Evolutionary conservation across 2,797 vertebrate species (phyloP).

Genomic region (Trichosurus vulpecula): DNA sequence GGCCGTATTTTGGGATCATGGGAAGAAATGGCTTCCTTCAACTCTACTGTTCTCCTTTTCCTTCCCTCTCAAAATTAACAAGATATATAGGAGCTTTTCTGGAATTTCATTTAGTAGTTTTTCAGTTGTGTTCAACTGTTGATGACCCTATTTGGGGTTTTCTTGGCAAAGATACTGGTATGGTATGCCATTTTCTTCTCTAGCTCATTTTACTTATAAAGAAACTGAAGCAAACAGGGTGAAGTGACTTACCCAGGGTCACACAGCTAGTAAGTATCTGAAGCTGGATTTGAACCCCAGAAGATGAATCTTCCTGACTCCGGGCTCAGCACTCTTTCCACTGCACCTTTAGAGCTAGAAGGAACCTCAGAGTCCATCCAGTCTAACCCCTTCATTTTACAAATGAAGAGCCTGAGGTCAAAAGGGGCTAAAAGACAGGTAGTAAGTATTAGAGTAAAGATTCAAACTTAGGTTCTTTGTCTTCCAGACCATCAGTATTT

Average conservation of each 20-base stretch:
- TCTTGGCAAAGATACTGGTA: neutral
- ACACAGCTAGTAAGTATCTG: too few species aligned
- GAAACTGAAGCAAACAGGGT: neutral
- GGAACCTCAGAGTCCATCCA: neutral
- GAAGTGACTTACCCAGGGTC: too few species aligned
- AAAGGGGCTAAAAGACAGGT: neutral
- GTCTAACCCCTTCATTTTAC: neutral
- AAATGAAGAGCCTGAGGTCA: neutral
- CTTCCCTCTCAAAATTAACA: neutral
- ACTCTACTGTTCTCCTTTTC: neutral
- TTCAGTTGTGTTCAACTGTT: neutral
- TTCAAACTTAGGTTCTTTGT: neutral
- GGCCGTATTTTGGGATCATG: neutral
- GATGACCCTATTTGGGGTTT: neutral
- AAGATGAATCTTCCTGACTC: neutral
- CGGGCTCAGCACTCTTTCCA: neutral
- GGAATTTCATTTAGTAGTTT: neutral
- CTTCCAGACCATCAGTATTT: neutral
- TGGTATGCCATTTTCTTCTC: neutral
- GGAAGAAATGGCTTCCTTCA: neutral
- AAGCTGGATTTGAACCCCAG: neutral
- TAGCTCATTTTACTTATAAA: neutral
- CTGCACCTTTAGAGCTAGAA: neutral
- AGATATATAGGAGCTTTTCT: neutral
- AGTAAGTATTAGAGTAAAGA: neutral